A percentile compares a stretch with the other conserved stretches of the same genome.
Conservation (phyloP, 2,888 invertebrate genomes). For the Morinoia aosen region DNA sequence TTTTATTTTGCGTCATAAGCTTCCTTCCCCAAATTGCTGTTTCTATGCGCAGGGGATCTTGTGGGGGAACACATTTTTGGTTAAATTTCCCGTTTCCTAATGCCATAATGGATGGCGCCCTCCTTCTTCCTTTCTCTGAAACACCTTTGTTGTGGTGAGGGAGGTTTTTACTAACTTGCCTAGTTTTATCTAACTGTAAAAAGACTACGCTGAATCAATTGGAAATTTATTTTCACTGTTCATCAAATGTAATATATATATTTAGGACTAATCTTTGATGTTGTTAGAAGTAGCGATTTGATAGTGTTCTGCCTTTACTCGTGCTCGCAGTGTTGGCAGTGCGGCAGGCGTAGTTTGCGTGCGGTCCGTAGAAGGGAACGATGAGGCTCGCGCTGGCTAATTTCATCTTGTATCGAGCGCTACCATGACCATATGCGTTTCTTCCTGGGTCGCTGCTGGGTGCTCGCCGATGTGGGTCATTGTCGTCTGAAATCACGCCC, state of each 20-base stretch:
- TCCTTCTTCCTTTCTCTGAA: too few species aligned
- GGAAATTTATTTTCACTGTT: not conserved
- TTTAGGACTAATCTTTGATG: not conserved
- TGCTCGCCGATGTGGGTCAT: not conserved
- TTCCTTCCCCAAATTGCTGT: too few species aligned
- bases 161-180: too few species aligned
- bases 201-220: not conserved
- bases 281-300: not conserved
- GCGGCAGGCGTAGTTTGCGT: not conserved
- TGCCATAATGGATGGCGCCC: too few species aligned
- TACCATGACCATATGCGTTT: not conserved
- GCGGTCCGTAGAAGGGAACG: not conserved
- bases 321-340: not conserved
- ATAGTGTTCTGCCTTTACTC: not conserved
- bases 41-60: too few species aligned
- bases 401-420: not conserved
- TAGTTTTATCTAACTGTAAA: not conserved
- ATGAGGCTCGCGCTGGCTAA: not conserved
- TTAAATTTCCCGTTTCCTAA: too few species aligned
- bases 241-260: not conserved
- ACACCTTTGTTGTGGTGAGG: too few species aligned
- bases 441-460: conserved; percentile 15
- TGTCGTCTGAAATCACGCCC: not conserved
- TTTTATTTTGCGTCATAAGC: too few species aligned
- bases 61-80: too few species aligned